Conservation (phyloP, 2,888 invertebrate species). For the Pheosia tremula region DNA sequence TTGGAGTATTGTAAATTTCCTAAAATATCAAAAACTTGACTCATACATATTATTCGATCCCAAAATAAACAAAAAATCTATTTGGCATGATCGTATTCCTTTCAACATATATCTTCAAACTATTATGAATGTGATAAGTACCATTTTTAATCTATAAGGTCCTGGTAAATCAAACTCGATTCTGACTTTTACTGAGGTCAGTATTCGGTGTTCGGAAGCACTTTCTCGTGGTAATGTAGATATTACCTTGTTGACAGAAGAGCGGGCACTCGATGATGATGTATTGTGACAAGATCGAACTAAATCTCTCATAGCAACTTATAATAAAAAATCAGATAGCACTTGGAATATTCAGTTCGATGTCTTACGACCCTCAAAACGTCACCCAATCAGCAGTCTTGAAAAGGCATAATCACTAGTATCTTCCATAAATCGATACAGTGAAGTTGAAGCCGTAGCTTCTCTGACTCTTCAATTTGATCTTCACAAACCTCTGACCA, state of each 20-base stretch:
- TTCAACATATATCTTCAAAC: not conserved
- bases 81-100: too few species aligned
- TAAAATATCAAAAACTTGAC: too few species aligned
- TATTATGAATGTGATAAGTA: not conserved
- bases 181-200: too few species aligned
- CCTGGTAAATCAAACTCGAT: not conserved
- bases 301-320: too few species aligned
- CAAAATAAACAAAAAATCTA: too few species aligned
- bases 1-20: too few species aligned
- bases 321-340: not conserved
- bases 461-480: slow-evolving; percentile 75
- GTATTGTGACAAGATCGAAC: too few species aligned
- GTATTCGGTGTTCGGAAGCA: too few species aligned
- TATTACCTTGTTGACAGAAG: too few species aligned
- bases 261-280: too few species aligned
- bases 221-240: too few species aligned
- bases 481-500: slow-evolving; percentile 69
- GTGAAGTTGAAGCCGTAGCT: slow-evolving; percentile 72
- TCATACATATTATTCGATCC: too few species aligned
- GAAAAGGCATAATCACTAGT: slow-evolving; percentile 30
- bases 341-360: not conserved
- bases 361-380: not conserved
- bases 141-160: not conserved
- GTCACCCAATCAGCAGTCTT: not conserved
- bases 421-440: slow-evolving; percentile 73